phyloP scores from a whole-genome alignment of 2,113 vertebrate species.

The Reinhardtius hippoglossoides region DNA sequence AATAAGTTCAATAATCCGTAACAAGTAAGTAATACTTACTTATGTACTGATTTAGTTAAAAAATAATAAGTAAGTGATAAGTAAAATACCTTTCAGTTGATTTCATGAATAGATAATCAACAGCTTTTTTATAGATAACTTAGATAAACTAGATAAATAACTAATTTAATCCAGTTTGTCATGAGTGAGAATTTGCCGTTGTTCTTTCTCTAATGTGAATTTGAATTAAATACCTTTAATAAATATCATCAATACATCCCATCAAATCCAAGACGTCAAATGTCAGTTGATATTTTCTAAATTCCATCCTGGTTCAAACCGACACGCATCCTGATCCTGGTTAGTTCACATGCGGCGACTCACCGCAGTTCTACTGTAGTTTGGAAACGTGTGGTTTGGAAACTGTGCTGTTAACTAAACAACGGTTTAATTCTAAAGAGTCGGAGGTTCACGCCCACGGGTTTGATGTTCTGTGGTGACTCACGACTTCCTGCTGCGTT shows the following conservation, averaged over 20 bases:
- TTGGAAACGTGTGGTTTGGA: not conserved
- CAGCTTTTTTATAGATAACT: too few relatives aligned
- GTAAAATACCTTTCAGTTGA: not conserved
- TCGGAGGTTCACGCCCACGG: conserved; percentile 32
- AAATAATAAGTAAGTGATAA: too few relatives aligned
- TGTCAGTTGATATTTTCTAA: too few relatives aligned
- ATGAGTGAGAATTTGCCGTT: not conserved
- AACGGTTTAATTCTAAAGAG: not conserved
- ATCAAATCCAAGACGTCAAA: too few relatives aligned
- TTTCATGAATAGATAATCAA: not conserved
- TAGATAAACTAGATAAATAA: too few relatives aligned
- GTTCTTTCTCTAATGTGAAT: not conserved
- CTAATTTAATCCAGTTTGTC: not conserved
- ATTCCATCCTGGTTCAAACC: not conserved
- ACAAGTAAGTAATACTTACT: too few relatives aligned
- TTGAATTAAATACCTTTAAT: too few relatives aligned
- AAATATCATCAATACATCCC: too few relatives aligned
- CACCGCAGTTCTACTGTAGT: not conserved
- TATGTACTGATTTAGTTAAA: too few relatives aligned
- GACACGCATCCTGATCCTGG: not conserved
- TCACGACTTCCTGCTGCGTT: conserved; percentile 22
- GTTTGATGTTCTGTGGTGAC: conserved; percentile 33
- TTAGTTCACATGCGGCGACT: not conserved
- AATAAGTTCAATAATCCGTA: too few relatives aligned
- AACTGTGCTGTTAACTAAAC: not conserved